Evolutionary conservation across 2,797 vertebrate species (phyloP).

Genomic region (Linurgus olivaceus): DNA sequence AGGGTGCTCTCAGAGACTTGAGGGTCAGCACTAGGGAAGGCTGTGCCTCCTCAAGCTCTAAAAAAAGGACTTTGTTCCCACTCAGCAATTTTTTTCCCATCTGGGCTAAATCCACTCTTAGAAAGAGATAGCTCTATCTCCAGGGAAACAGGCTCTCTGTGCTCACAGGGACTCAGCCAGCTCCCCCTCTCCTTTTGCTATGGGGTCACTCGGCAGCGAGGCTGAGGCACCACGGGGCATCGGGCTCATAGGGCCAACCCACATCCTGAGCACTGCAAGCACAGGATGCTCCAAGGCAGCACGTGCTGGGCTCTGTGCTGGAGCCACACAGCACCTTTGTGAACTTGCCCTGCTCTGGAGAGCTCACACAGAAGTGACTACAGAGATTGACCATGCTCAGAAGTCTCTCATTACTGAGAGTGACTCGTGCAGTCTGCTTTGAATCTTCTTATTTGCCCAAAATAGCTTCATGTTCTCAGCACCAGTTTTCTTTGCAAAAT

Average conservation of each 20-base stretch:
- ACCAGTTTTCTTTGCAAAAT: constrained; percentile 8
- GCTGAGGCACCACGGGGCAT: neutral
- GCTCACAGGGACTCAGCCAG: constrained; percentile 55
- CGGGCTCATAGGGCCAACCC: neutral
- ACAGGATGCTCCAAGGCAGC: neutral
- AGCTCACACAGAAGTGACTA: neutral
- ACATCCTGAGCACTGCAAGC: neutral
- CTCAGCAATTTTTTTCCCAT: constrained; percentile 54
- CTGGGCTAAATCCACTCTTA: constrained; percentile 72
- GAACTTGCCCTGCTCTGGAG: neutral
- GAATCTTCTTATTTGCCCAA: constrained; percentile 27
- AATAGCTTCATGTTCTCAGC: constrained; percentile 54
- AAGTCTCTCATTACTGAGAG: constrained; percentile 21
- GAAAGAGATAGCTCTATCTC: constrained; percentile 74
- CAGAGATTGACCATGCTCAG: neutral
- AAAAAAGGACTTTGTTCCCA: constrained; percentile 59
- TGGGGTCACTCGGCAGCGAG: constrained; percentile 4
- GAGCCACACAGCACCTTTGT: neutral
- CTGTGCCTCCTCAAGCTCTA: constrained; percentile 56
- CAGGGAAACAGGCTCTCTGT: constrained; percentile 75
- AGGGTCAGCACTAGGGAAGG: constrained; percentile 23
- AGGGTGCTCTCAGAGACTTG: neutral
- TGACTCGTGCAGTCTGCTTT: constrained; percentile 43
- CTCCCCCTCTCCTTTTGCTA: constrained; percentile 54
- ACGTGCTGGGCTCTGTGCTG: neutral